These are phyloP conservation scores for Cotesia congregata DNA, from an alignment of 2,888 invertebrate species.

Conservation along the genomic window DNA sequence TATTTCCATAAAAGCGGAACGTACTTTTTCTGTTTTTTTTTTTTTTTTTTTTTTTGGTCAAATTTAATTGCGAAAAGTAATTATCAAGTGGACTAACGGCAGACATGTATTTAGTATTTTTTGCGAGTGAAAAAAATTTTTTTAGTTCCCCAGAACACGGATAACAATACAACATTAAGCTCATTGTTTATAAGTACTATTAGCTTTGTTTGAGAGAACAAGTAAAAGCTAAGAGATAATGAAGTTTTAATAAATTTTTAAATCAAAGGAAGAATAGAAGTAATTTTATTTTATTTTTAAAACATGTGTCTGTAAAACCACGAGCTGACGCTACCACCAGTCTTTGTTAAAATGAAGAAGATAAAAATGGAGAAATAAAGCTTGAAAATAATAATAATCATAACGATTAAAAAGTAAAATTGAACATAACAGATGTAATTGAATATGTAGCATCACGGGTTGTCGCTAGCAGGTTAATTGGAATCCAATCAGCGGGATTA, in stretches of 20 bases:
- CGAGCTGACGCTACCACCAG: not conserved
- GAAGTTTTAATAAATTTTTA: not conserved
- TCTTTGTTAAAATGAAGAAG: not conserved
- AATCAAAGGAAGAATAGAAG: not conserved
- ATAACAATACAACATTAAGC: not conserved
- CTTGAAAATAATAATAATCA: not conserved
- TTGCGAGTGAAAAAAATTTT: not conserved
- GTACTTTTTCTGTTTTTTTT: not conserved
- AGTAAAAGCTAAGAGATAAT: not conserved
- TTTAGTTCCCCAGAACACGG: not conserved
- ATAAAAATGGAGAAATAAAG: not conserved
- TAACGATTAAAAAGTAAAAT: not conserved
- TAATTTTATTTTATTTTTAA: not conserved
- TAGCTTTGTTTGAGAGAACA: not conserved
- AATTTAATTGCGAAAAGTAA: too few relatives aligned
- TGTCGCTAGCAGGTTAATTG: slow-evolving; percentile 64
- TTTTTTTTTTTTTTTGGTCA: not conserved
- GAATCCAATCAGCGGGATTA: slow-evolving; percentile 67
- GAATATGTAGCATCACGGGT: not conserved
- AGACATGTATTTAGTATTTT: not conserved
- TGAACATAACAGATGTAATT: slow-evolving; percentile 6
- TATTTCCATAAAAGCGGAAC: too few relatives aligned
- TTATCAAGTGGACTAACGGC: too few relatives aligned
- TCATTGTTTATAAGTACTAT: not conserved
- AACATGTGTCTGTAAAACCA: not conserved